phyloP scores from a whole-genome alignment of 2,797 vertebrate genomes.

The Perdix hodgsoniae region DNA sequence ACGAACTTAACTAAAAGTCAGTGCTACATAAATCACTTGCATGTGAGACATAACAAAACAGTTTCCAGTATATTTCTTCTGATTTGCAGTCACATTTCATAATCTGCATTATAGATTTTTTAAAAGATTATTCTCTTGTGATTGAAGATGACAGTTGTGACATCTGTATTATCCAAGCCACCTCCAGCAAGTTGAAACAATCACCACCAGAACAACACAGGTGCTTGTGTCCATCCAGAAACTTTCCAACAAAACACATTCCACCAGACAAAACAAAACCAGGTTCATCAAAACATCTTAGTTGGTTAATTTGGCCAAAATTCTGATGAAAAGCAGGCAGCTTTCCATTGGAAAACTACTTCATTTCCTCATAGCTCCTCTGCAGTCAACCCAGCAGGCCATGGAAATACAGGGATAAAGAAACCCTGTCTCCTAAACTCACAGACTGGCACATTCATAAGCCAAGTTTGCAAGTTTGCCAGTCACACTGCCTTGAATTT shows the following conservation, averaged over 20 bases:
- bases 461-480: neutral
- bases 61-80: neutral
- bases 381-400: neutral
- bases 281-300: neutral
- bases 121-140: conserved; percentile 4
- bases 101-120: neutral
- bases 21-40: neutral
- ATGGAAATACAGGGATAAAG: neutral
- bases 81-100: neutral
- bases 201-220: neutral
- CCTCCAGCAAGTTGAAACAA: neutral
- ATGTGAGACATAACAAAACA: neutral
- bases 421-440: neutral
- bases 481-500: neutral
- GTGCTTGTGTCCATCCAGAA: neutral
- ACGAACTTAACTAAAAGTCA: neutral
- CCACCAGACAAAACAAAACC: neutral
- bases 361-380: neutral
- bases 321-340: conserved; percentile 2
- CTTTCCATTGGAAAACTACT: conserved; percentile 18
- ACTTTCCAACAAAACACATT: neutral
- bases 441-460: neutral
- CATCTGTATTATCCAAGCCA: neutral
- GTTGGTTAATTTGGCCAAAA: conserved; percentile 33
- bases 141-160: neutral